Conservation (phyloP, 2,113 vertebrate genomes). For the Atrichornis clamosus region DNA sequence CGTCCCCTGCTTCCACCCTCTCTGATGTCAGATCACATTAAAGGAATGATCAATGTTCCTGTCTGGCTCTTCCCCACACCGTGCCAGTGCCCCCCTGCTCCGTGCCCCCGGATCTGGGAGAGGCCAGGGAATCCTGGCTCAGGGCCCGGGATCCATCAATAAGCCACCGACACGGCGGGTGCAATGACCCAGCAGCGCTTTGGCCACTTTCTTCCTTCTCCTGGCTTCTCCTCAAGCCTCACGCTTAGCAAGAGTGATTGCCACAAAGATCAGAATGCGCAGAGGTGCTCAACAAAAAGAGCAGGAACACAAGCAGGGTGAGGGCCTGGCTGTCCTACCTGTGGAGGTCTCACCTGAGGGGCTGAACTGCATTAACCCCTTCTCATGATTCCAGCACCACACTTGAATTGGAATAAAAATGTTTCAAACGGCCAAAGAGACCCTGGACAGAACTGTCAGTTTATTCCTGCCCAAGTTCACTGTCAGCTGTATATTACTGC, state of each 20-base stretch:
- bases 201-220: not conserved
- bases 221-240: slow-evolving; percentile 20
- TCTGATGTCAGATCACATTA: slow-evolving; percentile 48
- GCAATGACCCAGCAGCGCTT: not conserved
- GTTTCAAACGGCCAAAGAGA: not conserved
- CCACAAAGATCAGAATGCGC: not conserved
- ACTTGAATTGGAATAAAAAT: not conserved
- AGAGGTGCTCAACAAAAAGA: slow-evolving; percentile 2
- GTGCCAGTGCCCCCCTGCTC: not conserved
- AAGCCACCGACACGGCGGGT: not conserved
- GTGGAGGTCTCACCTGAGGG: not conserved
- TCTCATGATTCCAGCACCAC: not conserved
- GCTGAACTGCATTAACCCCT: not conserved
- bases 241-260: not conserved
- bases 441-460: accelerated
- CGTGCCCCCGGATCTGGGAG: not conserved
- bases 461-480: not conserved
- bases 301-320: not conserved
- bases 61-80: slow-evolving; percentile 29
- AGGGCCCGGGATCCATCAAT: not conserved
- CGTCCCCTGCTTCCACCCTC: slow-evolving; percentile 48
- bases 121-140: slow-evolving; percentile 21
- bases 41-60: slow-evolving; percentile 62
- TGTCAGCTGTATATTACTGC: accelerated
- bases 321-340: not conserved